Evolutionary conservation across 1,140 invertebrate species (phyloP).

Genomic region (Centruroides sculpturatus): DNA sequence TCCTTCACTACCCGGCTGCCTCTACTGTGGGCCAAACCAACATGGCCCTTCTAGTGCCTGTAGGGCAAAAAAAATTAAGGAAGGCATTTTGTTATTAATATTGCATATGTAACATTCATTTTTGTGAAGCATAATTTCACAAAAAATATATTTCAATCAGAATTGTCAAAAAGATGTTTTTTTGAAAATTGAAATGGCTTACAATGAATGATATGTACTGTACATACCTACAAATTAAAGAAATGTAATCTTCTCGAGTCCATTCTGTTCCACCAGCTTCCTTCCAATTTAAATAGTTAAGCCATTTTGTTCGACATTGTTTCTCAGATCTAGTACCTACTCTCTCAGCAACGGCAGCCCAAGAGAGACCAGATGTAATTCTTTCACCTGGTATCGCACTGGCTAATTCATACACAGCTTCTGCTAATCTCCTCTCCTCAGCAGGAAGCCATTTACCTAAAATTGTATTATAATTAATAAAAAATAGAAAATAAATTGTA

Average conservation of each 20-base stretch:
- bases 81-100: no score
- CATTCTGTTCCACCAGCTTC: conserved; percentile 34
- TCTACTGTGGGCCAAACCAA: no score
- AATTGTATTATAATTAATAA: background rate
- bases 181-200: no score
- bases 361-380: conserved; percentile 32
- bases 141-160: no score
- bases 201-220: background rate
- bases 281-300: conserved; percentile 40
- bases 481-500: background rate
- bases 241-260: conserved; percentile 34
- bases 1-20: no score
- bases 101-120: no score
- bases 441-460: conserved; percentile 35
- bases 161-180: no score
- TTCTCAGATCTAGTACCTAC: conserved; percentile 37
- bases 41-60: no score
- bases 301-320: conserved; percentile 39
- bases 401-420: conserved; percentile 33
- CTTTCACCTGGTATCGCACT: conserved; percentile 29
- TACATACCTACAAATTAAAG: conserved; percentile 31
- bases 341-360: conserved; percentile 32
- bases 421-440: conserved; percentile 32
- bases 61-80: no score
- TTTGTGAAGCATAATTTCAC: no score